Base-by-base conservation (phyloP, 2,797 vertebrate species). In the Gymnothorax reevesii region DNA sequence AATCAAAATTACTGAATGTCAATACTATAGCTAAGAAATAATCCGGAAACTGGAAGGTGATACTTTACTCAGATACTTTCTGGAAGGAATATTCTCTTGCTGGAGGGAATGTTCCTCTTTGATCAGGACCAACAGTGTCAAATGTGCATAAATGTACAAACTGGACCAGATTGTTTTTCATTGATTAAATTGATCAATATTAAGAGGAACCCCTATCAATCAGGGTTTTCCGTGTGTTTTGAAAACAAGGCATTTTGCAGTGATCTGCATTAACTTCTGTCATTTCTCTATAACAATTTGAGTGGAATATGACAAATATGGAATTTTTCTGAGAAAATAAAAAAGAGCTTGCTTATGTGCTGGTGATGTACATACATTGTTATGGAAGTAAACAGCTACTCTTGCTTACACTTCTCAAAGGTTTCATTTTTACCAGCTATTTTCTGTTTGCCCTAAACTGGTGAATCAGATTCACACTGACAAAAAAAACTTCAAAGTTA, bases 341-440 rank as follows among this genome's bases (percentile, higher is more conserved):
- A 86, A 92, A 87, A 52, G 82, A 54, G 93, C 93, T 93, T 85
- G 93, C 94, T 94, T 92, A 90, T 83, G 90, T 91, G 93, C 89
- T 87, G 90, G 91, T 94, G 91, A 90, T 33, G 90, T 94, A 69
- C 83, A 90, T 66, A 83, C 89, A 94, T 91, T 87, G 91, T 94
- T 89, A 91, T 90, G 84, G 91, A 86, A 89, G 93, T 94, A 88
- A 92, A 89, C 85, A 66, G 91, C 89, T 92, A 62, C 91, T 87
- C 88, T 89, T 91, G 91, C 91, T 92, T 92, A 90, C 88, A 89
- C 84, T 90, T 90, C 89, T 92, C 89, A 87, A 86, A 87, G 87
- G 87, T 88, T 91, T 89, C 87, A 86, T 83, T 84, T 92, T 89
- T 89, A 83, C 77, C 84, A 86, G 86, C 87, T 88, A 80, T 88